phyloP scores from a whole-genome alignment of 2,888 invertebrate genomes.

The Xanthorhoe spadicearia region DNA sequence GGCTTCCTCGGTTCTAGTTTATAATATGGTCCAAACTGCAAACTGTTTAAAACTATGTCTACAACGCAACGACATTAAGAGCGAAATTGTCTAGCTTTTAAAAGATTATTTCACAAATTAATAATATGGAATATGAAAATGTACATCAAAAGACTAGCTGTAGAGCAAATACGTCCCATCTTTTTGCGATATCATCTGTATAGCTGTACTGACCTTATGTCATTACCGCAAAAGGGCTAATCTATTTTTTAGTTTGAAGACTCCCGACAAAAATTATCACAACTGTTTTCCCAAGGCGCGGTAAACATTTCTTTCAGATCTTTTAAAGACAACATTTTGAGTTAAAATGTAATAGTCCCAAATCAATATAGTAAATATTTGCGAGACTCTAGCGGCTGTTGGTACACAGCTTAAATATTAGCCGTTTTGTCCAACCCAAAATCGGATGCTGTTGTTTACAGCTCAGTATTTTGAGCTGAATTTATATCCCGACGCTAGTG shows the following conservation, averaged over 20 bases:
- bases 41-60: conserved; percentile 1
- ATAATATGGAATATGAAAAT: background rate
- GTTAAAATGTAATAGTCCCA: too few species aligned
- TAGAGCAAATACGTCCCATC: too few species aligned
- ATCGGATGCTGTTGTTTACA: background rate
- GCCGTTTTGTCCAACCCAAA: background rate
- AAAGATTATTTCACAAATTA: background rate
- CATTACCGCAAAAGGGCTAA: too few species aligned
- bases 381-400: background rate
- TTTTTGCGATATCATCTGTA: too few species aligned
- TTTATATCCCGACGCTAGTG: conserved; percentile 1
- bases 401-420: background rate
- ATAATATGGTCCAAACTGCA: conserved; percentile 16
- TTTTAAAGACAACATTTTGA: too few species aligned
- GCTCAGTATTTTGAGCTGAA: conserved; percentile 1
- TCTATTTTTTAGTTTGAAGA: too few species aligned
- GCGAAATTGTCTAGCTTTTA: background rate
- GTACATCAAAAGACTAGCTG: too few species aligned
- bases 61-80: background rate
- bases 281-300: too few species aligned
- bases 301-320: too few species aligned
- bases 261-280: too few species aligned
- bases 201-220: too few species aligned
- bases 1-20: conserved; percentile 1
- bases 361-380: background rate